These are phyloP conservation scores for Epicauta chinensis DNA, from an alignment of 1,140 invertebrate genomes.

Conservation along the genomic window DNA sequence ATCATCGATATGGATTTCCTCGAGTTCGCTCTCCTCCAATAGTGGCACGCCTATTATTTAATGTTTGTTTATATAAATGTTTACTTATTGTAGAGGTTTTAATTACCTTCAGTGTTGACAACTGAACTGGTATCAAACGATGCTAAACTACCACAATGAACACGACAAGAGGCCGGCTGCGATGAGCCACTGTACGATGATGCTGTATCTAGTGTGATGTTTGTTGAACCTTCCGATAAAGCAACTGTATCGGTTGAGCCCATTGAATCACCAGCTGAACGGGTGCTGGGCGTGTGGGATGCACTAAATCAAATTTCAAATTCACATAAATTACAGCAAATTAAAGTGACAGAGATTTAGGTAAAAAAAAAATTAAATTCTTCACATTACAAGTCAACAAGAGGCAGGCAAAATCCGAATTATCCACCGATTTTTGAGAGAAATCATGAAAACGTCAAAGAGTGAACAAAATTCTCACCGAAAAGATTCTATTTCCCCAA, in stretches of 20 bases:
- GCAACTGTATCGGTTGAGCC: conserved; percentile 47
- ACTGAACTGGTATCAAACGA: conserved; percentile 48
- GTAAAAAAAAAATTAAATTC: too few species aligned
- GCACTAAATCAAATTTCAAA: conserved; percentile 25
- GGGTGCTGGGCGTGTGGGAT: conserved; percentile 36
- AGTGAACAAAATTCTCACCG: too few species aligned
- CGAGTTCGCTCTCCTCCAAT: conserved; percentile 40
- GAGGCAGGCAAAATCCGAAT: too few species aligned
- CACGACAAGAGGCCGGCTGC: conserved; percentile 45
- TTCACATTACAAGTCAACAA: too few species aligned
- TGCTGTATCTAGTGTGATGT: conserved; percentile 45
- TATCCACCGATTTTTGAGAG: too few species aligned
- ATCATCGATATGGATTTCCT: conserved; percentile 34
- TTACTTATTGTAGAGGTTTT: too few species aligned
- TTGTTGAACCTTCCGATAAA: conserved; percentile 44
- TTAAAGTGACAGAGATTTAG: too few species aligned
- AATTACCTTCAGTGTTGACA: conserved; percentile 47
- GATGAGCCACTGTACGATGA: conserved; percentile 43
- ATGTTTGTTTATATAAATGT: too few species aligned
- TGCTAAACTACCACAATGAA: conserved; percentile 46
- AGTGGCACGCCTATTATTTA: conserved; percentile 37
- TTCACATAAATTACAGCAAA: neutral
- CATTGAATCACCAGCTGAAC: conserved; percentile 41
- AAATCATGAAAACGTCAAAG: too few species aligned
- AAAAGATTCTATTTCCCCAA: too few species aligned